Evolutionary conservation across 2,888 invertebrate species (phyloP).

Genomic region (Balanococcus diminutus): DNA sequence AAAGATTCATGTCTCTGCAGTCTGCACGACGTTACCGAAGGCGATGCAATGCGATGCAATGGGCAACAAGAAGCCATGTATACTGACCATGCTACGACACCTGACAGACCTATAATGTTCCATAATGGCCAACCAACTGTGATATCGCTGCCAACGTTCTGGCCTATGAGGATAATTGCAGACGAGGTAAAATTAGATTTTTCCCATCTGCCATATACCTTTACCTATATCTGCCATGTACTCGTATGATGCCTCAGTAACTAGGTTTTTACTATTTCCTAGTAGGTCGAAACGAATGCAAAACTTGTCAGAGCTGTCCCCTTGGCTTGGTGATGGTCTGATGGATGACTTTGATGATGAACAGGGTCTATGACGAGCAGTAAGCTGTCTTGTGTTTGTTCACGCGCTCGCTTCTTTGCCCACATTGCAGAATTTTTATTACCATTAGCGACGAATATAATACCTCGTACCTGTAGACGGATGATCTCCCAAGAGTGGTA

Average conservation of each 20-base stretch:
- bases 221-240: not conserved
- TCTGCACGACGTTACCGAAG: not conserved
- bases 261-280: not conserved
- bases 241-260: not conserved
- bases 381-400: slow-evolving; percentile 1
- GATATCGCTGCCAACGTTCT: not conserved
- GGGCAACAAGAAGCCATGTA: not conserved
- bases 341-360: not conserved
- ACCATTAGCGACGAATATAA: not conserved
- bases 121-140: slow-evolving; percentile 23
- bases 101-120: slow-evolving; percentile 12
- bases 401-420: not conserved
- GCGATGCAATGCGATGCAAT: not conserved
- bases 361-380: not conserved
- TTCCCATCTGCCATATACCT: not conserved
- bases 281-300: slow-evolving; percentile 32
- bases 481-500: not conserved
- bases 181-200: slow-evolving; percentile 36
- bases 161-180: not conserved
- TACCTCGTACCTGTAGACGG: not conserved
- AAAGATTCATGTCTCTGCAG: not conserved
- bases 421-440: slow-evolving; percentile 34
- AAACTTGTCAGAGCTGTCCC: slow-evolving; percentile 32
- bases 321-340: not conserved
- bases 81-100: slow-evolving; percentile 19